Evolutionary conservation across 2,113 vertebrate species (phyloP).

Genomic region (Numenius arquata): DNA sequence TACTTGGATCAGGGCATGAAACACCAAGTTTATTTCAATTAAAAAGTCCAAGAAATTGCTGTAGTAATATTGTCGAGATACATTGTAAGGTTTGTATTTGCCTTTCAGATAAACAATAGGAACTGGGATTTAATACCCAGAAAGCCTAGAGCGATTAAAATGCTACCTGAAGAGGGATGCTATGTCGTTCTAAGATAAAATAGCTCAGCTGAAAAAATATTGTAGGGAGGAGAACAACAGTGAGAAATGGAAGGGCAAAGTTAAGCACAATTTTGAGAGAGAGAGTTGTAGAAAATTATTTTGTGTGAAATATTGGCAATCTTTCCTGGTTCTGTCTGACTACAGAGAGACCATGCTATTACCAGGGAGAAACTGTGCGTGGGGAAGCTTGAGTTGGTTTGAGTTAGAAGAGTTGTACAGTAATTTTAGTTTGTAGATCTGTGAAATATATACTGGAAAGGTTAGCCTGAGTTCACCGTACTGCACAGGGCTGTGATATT

Average conservation of each 20-base stretch:
- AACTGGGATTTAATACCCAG: background rate
- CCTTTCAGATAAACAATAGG: background rate
- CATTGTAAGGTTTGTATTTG: background rate
- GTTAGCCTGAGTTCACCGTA: background rate
- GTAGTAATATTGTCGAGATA: background rate
- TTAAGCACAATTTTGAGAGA: background rate
- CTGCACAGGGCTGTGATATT: background rate
- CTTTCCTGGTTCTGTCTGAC: background rate
- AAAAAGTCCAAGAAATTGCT: background rate
- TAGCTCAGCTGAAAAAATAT: background rate
- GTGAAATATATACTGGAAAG: background rate
- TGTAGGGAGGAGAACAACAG: background rate
- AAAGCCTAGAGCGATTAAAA: background rate
- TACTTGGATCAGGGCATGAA: background rate
- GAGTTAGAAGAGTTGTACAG: background rate
- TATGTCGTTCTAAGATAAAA: background rate
- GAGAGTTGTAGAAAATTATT: background rate
- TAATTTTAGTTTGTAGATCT: background rate
- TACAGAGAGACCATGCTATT: background rate
- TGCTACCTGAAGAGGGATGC: background rate
- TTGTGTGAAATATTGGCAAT: background rate
- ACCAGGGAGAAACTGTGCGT: background rate
- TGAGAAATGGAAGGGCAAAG: background rate
- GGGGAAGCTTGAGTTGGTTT: background rate
- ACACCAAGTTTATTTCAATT: background rate